Evolutionary conservation across 2,113 vertebrate genomes (phyloP).

Genomic region (Synodontis membranacea): DNA sequence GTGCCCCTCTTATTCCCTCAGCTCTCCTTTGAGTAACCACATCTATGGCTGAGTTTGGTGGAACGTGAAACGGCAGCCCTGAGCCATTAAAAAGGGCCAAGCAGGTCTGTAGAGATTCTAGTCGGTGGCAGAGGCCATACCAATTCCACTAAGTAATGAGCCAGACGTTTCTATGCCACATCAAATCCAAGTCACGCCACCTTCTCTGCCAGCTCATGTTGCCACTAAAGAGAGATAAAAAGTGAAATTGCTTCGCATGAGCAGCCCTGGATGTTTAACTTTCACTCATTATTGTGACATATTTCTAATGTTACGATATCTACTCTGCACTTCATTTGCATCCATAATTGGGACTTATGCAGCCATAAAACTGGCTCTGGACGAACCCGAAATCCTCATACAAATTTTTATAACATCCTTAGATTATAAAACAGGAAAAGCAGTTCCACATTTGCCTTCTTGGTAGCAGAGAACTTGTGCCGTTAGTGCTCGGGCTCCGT

Average conservation of each 20-base stretch:
- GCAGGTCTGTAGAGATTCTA: constrained; percentile 42
- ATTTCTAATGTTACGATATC: constrained; percentile 1
- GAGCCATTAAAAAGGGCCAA: constrained; percentile 58
- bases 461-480: constrained; percentile 56
- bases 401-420: constrained; percentile 66
- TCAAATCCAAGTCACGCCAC: constrained; percentile 44
- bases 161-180: constrained; percentile 46
- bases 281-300: constrained; percentile 19
- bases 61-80: constrained; percentile 55
- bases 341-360: constrained; percentile 51
- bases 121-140: constrained; percentile 33
- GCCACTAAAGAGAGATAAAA: constrained; percentile 16
- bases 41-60: constrained; percentile 63
- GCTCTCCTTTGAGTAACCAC: constrained; percentile 68
- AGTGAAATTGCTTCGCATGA: not conserved
- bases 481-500: constrained; percentile 56
- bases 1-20: constrained; percentile 55
- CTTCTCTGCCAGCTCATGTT: constrained; percentile 28
- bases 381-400: constrained; percentile 55
- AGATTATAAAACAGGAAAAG: constrained; percentile 49
- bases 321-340: constrained; percentile 46
- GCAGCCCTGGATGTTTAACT: constrained; percentile 10
- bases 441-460: constrained; percentile 49
- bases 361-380: constrained; percentile 51
- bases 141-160: constrained; percentile 53